These are phyloP conservation scores for Bibio marci DNA, from an alignment of 2,888 invertebrate species.

Conservation along the genomic window DNA sequence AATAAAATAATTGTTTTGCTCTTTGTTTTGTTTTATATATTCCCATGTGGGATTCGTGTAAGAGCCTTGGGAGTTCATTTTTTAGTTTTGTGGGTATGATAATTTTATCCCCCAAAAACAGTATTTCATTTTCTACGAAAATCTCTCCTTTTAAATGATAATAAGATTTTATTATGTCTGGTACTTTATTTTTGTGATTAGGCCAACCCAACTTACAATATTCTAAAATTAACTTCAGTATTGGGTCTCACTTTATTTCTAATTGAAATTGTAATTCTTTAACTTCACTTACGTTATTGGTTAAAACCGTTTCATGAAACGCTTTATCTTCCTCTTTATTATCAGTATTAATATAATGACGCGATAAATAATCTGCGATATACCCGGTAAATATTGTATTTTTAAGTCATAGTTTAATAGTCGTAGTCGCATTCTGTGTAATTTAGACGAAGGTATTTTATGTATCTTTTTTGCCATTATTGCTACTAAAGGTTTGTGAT, in stretches of 20 bases:
- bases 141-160: neutral
- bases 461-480: slow-evolving; percentile 9
- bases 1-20: slow-evolving; percentile 16
- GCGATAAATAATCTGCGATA: slow-evolving; percentile 15
- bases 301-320: slow-evolving; percentile 10
- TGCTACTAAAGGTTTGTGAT: slow-evolving; percentile 9
- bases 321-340: slow-evolving; percentile 6
- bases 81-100: slow-evolving; percentile 12
- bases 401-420: slow-evolving; percentile 17
- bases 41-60: slow-evolving; percentile 19
- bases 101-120: slow-evolving; percentile 9
- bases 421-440: slow-evolving; percentile 16
- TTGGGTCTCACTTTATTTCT: slow-evolving; percentile 2
- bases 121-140: slow-evolving; percentile 4
- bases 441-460: slow-evolving; percentile 12
- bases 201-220: slow-evolving; percentile 10
- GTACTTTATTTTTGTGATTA: slow-evolving; percentile 6
- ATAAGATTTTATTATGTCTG: slow-evolving; percentile 4
- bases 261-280: slow-evolving; percentile 5
- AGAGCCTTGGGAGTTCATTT: slow-evolving; percentile 9
- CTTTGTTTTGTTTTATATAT: slow-evolving; percentile 16
- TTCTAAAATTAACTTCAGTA: neutral
- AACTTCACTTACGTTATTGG: slow-evolving; percentile 6
- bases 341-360: slow-evolving; percentile 11
- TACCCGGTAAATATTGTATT: no score